Base-by-base conservation (phyloP, 2,113 vertebrate species). In the Hemibagrus wyckioides region DNA sequence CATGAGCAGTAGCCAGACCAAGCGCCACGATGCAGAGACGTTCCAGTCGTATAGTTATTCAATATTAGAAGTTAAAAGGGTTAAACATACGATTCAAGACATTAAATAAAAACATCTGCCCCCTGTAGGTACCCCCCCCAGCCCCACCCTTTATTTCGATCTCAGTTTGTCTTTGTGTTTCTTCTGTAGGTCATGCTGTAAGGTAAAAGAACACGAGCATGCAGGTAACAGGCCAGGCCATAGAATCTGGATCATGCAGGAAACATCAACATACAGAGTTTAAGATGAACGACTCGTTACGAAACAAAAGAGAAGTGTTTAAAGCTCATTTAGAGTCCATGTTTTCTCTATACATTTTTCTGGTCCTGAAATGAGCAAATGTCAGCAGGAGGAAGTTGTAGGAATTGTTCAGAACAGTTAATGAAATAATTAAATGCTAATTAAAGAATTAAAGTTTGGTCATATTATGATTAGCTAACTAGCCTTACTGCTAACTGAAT, bases 21-120 rank as follows among this genome's bases (percentile, higher is more conserved):
- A 91, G 91, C 90, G 94, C 94, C 93, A 94, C 90, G 93, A 92
- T 94, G 93, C 95, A 93, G 92, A 89, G 89, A 89, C 88, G 87
- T 63, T 87, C 83, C 80, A 33, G 61, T 90, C 87, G 91, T 89
- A 90, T 89, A 90, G 91, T 83, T 90, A 90, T 85, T 91, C 89
- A 89, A 91, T 88, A 91, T 85, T 81, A 92, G 92, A 88, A 91
- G 94, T 96, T 95, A 95, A 94, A 73, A 92, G 88, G 94, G 95
- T 95, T 95, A 95, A 94, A 89, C 90, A 91, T 88, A 92, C 88
- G 91, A 91, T 87, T 89, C 67, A 54, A 86, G 50, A 59, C 79
- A 69, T 67, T 61, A 63, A 28, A n/a, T n/a, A n/a, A 25, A 48
- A 73, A 73, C 85, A 54, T 36, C 41, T 80, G 84, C 14, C 56